phyloP scores from a whole-genome alignment of 2,888 invertebrate species.

The Digitonthophagus gazella region DNA sequence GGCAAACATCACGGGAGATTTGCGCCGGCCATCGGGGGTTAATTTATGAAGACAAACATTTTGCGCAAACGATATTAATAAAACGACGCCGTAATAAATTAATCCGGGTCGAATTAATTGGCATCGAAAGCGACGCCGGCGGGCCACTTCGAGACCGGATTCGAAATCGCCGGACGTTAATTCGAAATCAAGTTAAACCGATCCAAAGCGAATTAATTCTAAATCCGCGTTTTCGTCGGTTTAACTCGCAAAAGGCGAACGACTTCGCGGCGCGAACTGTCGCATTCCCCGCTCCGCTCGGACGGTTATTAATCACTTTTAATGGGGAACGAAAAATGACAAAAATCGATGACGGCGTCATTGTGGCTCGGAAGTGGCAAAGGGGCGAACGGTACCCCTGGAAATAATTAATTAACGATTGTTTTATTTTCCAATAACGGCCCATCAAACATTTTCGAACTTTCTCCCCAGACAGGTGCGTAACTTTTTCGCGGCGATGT shows the following conservation, averaged over 20 bases:
- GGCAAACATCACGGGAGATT: not conserved
- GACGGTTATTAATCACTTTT: not conserved
- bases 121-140: not conserved
- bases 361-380: slow-evolving; percentile 1
- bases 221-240: not conserved
- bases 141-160: not conserved
- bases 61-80: not conserved
- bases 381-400: not conserved
- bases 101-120: not conserved
- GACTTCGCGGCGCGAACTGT: not conserved
- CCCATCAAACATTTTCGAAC: slow-evolving; percentile 16
- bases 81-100: not conserved
- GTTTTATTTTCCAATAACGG: slow-evolving; percentile 15
- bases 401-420: slow-evolving; percentile 15
- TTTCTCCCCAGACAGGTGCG: slow-evolving; percentile 9
- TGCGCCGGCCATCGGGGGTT: not conserved
- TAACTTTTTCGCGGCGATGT: slow-evolving; percentile 6
- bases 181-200: not conserved
- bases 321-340: slow-evolving; percentile 13
- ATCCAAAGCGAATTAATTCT: not conserved
- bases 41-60: not conserved
- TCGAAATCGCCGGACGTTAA: not conserved
- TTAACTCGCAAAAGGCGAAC: not conserved
- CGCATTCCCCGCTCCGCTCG: not conserved
- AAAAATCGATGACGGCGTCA: slow-evolving; percentile 1